Evolutionary conservation across 2,888 invertebrate species (phyloP).

Genomic region (Caenorhabditis sp.): DNA sequence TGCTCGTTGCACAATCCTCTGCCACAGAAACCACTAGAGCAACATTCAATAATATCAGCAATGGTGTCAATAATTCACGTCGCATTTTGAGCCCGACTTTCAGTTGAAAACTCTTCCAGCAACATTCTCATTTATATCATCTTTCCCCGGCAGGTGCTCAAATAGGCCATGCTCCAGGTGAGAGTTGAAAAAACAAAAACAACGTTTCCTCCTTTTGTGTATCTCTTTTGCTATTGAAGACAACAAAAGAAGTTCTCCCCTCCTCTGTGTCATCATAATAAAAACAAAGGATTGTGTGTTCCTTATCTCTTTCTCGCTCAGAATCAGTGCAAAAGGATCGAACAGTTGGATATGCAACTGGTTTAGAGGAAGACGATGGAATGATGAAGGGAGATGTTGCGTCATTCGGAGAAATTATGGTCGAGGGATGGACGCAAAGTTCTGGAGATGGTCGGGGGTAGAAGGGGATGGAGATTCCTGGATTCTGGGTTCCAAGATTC

Average conservation of each 20-base stretch:
- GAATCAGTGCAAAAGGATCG: conserved; percentile 48
- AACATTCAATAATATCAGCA: not conserved
- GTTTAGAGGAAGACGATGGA: conserved; percentile 3
- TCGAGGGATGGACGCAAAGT: conserved; percentile 17
- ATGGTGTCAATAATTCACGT: not conserved
- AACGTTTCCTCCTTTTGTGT: conserved; percentile 28
- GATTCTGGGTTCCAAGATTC: not conserved
- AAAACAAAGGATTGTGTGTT: conserved; percentile 10
- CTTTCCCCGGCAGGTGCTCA: conserved; percentile 35
- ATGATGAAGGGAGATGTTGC: conserved; percentile 16
- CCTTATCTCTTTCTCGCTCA: not conserved
- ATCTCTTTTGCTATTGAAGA: not conserved
- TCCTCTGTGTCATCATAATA: conserved; percentile 8
- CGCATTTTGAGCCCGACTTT: not conserved
- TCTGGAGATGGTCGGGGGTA: conserved; percentile 6
- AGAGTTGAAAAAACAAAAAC: conserved; percentile 34
- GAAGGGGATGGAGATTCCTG: not conserved
- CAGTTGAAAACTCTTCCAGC: conserved; percentile 23
- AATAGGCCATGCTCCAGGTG: conserved; percentile 15
- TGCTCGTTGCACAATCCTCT: conserved; percentile 38
- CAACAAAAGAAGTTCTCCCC: conserved; percentile 2
- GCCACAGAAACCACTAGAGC: not conserved
- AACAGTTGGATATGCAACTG: conserved; percentile 29
- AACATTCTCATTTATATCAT: conserved; percentile 40
- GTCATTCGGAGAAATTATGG: conserved; percentile 38